Evolutionary conservation across 2,113 vertebrate species (phyloP).

Genomic region (Pseudonaja textilis): DNA sequence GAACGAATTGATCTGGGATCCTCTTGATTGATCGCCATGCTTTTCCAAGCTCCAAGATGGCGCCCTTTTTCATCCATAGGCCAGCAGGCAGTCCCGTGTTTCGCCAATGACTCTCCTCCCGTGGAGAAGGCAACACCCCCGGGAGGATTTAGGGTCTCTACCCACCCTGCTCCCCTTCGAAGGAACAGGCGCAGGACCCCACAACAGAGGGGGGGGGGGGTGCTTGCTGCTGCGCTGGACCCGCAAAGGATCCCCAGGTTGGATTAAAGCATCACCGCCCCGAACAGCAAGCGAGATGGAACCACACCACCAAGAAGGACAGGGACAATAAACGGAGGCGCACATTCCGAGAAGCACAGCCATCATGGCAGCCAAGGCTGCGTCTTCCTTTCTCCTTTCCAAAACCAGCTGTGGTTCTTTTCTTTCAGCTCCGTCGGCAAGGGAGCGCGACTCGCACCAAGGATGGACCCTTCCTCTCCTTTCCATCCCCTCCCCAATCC

Average conservation of each 20-base stretch:
- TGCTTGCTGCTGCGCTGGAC: not conserved
- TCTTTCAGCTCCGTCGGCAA: not conserved
- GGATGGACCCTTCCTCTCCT: rapidly evolving
- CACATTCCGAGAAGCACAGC: constrained; percentile 50
- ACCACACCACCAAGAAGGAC: not conserved
- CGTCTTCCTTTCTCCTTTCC: not conserved
- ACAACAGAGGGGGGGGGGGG: too few relatives aligned
- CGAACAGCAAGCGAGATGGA: constrained; percentile 47
- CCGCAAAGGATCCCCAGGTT: not conserved
- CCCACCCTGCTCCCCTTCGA: not conserved
- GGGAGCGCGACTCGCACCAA: not conserved
- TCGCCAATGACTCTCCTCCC: constrained; percentile 59
- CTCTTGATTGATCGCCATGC: constrained; percentile 69
- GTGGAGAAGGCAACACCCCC: constrained; percentile 51
- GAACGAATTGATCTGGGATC: constrained; percentile 62
- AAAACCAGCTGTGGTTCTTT: constrained; percentile 36
- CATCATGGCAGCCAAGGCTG: constrained; percentile 6
- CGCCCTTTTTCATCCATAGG: constrained; percentile 81
- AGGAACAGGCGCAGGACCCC: not conserved
- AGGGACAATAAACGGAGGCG: not conserved
- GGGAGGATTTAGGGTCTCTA: not conserved
- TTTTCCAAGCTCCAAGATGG: constrained; percentile 85
- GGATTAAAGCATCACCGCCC: constrained; percentile 78
- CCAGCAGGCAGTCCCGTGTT: constrained; percentile 68
- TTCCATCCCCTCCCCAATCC: not conserved